Percentiles rank a stretch among this genome's conserved stretches.
Evolutionary conservation across 2,797 vertebrate genomes (phyloP).

Genomic region (Sciurus carolinensis): DNA sequence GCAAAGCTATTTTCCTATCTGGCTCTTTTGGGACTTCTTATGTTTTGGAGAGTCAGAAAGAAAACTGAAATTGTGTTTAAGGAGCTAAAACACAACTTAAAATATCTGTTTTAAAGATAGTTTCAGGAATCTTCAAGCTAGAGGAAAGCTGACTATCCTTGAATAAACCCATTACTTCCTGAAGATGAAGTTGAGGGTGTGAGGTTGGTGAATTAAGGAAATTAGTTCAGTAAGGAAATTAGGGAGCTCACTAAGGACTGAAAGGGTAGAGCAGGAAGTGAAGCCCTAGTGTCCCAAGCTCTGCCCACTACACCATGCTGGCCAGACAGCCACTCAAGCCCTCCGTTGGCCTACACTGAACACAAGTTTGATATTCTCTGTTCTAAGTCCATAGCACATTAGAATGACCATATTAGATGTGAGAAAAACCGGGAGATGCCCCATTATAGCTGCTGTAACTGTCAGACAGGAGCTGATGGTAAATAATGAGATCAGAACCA

Average conservation of each 20-base stretch:
- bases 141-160: not conserved
- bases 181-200: not conserved
- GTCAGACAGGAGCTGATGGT: slow-evolving; percentile 38
- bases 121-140: slow-evolving; percentile 62
- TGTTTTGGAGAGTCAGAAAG: slow-evolving; percentile 50
- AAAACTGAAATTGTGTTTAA: slow-evolving; percentile 5
- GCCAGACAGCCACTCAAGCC: not conserved
- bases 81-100: slow-evolving; percentile 37
- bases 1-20: slow-evolving; percentile 19
- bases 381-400: not conserved
- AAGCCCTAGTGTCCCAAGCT: not conserved
- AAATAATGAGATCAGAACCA: slow-evolving; percentile 22
- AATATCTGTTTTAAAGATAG: slow-evolving; percentile 11
- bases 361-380: not conserved
- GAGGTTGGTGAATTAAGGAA: not conserved
- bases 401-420: not conserved
- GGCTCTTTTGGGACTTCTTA: not conserved
- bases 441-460: not conserved
- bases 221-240: not conserved
- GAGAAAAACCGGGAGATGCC: not conserved
- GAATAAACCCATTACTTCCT: not conserved
- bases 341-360: not conserved
- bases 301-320: accelerated
- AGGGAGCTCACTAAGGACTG: not conserved
- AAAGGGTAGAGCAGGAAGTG: not conserved